Percentiles rank a stretch among this genome's conserved stretches.
Conservation (phyloP, 2,797 vertebrate genomes). For the Trachops cirrhosus region DNA sequence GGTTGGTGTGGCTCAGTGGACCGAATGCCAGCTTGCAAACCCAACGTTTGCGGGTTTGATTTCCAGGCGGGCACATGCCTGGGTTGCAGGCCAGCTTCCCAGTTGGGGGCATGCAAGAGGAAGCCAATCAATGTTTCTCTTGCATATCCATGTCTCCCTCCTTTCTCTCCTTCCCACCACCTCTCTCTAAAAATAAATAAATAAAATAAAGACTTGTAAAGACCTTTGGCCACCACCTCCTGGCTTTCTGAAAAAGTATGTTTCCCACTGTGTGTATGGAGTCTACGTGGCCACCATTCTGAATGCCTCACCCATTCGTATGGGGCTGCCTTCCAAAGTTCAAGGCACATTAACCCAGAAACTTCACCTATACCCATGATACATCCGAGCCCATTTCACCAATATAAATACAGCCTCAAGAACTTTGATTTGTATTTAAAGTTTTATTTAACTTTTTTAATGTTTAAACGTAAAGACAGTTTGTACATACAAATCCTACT, state of each 20-base stretch:
- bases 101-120: neutral
- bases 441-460: neutral
- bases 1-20: neutral
- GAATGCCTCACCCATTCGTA: neutral
- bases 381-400: neutral
- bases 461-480: neutral
- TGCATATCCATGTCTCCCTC: neutral
- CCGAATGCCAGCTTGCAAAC: neutral
- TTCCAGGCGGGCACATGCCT: neutral
- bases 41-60: neutral
- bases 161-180: neutral
- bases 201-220: neutral
- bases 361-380: neutral
- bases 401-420: neutral
- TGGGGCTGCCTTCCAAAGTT: neutral
- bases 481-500: neutral
- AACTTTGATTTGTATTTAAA: neutral
- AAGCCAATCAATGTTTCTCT: neutral
- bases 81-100: neutral
- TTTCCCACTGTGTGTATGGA: neutral
- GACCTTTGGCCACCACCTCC: neutral
- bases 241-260: neutral
- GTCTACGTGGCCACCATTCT: neutral
- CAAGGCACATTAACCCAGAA: neutral
- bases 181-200: neutral